Base-by-base conservation (phyloP, 2,797 vertebrate genomes). In the Bryconaethiops microstoma region DNA sequence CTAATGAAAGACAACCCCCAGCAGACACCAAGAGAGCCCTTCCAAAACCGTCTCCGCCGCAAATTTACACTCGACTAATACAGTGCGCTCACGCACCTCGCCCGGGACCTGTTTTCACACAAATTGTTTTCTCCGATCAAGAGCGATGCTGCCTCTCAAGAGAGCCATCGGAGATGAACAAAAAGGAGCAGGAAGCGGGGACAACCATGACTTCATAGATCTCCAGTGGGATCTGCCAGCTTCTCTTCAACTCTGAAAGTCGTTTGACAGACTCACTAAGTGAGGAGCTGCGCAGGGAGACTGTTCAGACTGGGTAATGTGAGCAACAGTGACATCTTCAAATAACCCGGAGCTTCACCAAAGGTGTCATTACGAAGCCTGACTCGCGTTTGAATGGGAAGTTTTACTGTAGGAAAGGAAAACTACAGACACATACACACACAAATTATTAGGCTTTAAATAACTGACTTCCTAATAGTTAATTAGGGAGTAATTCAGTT, bases 201-300 rank as follows among this genome's bases (percentile, higher is more conserved):
- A 83, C 77, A 62, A 74, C 81, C 81, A 50, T 40, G 40, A 50
- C 67, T 48, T 48, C 9, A 0, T 29, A 17, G 13, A 69, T 81
- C 72, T 86, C 85, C 40, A 74, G 78, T 50, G 82, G 79, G 82
- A 69, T 71, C 23, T 69, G 77, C 68, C 48, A 19, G 55, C 82
- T 80, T 80, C 69, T 73, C 67, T 72, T 86, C 86, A 86, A 88
- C 82, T 85, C 88, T 88, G 79, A 87, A 81, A 86, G 55, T 86
- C 67, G 82, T 75, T 88, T 82, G 79, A 81, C 76, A 71, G 79
- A 82, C 59, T 82, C 67, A 64, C 62, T 54, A 81, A 83, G 70
- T 79, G 79, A 86, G 72, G 52, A 69, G 71, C 25, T 74, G 68
- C 59, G 67, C 67, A 69, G 62, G 71, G 48, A 85, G 65, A 29